A percentile compares a stretch with the other conserved stretches of the same genome.
phyloP scores from a whole-genome alignment of 2,888 invertebrate species.

The Sclerodermus sp. region DNA sequence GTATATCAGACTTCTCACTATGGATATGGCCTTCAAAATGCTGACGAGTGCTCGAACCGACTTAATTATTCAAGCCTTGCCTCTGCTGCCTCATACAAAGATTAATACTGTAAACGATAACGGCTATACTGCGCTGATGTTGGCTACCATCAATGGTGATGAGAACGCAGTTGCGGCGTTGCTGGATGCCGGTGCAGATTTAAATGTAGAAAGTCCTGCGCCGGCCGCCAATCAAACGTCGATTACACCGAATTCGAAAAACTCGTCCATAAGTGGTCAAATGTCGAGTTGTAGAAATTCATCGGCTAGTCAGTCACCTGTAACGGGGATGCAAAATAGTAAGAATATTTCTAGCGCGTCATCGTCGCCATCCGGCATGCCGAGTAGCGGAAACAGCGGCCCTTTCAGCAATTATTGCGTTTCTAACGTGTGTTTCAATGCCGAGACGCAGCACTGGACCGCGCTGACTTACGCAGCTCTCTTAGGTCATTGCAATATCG shows the following conservation, averaged over 20 bases:
- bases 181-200: slow-evolving; percentile 79
- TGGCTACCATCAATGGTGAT: slow-evolving; percentile 79
- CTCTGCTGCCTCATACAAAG: slow-evolving; percentile 73
- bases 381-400: no score
- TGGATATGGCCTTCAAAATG: slow-evolving; percentile 79
- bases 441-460: slow-evolving; percentile 82
- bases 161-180: slow-evolving; percentile 73
- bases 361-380: no score
- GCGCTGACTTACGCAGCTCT: slow-evolving; percentile 82
- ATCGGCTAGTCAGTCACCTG: background rate
- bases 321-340: background rate
- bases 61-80: slow-evolving; percentile 75
- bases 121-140: slow-evolving; percentile 82
- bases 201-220: slow-evolving; percentile 78
- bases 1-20: slow-evolving; percentile 67
- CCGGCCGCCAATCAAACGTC: slow-evolving; percentile 35
- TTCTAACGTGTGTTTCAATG: slow-evolving; percentile 45
- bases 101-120: slow-evolving; percentile 78
- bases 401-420: slow-evolving; percentile 14
- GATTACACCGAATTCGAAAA: slow-evolving; percentile 26
- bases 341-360: slow-evolving; percentile 8
- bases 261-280: slow-evolving; percentile 4
- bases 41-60: slow-evolving; percentile 79
- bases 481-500: slow-evolving; percentile 61
- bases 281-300: slow-evolving; percentile 14